Evolutionary conservation across 1,140 invertebrate species (phyloP).

Genomic region (Diorhabda carinulata): DNA sequence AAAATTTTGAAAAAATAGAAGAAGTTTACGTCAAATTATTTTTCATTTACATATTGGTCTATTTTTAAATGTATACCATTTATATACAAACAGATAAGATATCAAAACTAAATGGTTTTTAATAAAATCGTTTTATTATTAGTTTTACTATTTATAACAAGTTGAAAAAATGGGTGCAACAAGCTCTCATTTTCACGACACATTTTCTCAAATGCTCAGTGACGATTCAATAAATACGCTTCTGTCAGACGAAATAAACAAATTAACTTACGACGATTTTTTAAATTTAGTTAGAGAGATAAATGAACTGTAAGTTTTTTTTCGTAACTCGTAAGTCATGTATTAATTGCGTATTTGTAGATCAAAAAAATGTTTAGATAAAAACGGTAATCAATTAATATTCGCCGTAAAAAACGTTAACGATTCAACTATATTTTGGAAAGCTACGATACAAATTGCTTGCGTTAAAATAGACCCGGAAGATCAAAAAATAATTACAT

Average conservation of each 20-base stretch:
- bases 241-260: conserved; percentile 37
- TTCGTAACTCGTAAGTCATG: background rate
- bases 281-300: conserved; percentile 37
- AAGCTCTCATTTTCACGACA: conserved; percentile 34
- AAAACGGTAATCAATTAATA: conserved; percentile 59
- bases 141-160: background rate
- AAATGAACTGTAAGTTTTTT: conserved; percentile 38
- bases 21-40: no score
- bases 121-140: no score
- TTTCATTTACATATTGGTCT: no score
- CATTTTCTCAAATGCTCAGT: conserved; percentile 32
- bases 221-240: conserved; percentile 36
- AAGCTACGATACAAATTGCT: conserved; percentile 62
- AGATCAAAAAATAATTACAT: conserved; percentile 53
- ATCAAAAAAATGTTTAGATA: conserved; percentile 56
- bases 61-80: no score
- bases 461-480: conserved; percentile 59
- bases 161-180: conserved; percentile 37
- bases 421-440: conserved; percentile 64
- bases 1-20: no score
- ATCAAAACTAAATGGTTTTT: no score
- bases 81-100: no score
- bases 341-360: conserved; percentile 45
- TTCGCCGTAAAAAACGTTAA: conserved; percentile 63
- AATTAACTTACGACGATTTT: conserved; percentile 40